phyloP scores from a whole-genome alignment of 1,140 invertebrate species.

The Mactra quadrangularis region DNA sequence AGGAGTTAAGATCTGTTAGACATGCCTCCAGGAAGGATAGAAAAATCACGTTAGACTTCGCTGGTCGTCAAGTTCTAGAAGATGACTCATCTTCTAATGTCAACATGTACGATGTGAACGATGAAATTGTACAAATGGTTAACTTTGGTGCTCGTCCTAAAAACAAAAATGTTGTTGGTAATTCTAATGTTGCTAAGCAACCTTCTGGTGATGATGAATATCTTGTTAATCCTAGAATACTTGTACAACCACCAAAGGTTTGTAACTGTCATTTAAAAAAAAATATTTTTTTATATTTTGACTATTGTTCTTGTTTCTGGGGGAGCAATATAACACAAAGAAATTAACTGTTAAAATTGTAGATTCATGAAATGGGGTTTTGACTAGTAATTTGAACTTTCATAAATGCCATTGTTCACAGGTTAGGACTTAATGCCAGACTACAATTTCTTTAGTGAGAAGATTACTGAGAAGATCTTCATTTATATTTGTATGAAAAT shows the following conservation, averaged over 20 bases:
- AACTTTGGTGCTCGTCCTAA: slow-evolving; percentile 75
- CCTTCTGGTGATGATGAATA: slow-evolving; percentile 7
- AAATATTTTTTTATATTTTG: too few species aligned
- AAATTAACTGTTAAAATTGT: too few species aligned
- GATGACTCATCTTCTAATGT: slow-evolving; percentile 77
- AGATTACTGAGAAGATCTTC: too few species aligned
- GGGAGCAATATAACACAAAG: too few species aligned
- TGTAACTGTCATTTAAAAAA: too few species aligned
- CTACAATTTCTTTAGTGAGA: too few species aligned
- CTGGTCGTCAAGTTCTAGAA: slow-evolving; percentile 86
- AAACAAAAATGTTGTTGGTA: not conserved
- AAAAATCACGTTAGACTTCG: slow-evolving; percentile 91
- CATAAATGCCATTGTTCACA: too few species aligned
- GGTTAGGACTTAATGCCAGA: too few species aligned
- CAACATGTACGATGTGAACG: slow-evolving; percentile 81
- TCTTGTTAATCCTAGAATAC: slow-evolving; percentile 67
- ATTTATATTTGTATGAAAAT: too few species aligned
- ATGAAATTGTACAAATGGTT: slow-evolving; percentile 83
- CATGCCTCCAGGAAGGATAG: slow-evolving; percentile 89
- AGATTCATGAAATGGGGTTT: too few species aligned
- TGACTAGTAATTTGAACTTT: too few species aligned
- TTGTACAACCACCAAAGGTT: slow-evolving; percentile 65
- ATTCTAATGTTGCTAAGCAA: slow-evolving; percentile 2
- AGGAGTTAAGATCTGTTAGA: slow-evolving; percentile 88
- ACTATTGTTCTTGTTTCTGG: too few species aligned